These are phyloP conservation scores for Tympanoctomys barrerae DNA, from an alignment of 2,797 vertebrate genomes.

Conservation along the genomic window DNA sequence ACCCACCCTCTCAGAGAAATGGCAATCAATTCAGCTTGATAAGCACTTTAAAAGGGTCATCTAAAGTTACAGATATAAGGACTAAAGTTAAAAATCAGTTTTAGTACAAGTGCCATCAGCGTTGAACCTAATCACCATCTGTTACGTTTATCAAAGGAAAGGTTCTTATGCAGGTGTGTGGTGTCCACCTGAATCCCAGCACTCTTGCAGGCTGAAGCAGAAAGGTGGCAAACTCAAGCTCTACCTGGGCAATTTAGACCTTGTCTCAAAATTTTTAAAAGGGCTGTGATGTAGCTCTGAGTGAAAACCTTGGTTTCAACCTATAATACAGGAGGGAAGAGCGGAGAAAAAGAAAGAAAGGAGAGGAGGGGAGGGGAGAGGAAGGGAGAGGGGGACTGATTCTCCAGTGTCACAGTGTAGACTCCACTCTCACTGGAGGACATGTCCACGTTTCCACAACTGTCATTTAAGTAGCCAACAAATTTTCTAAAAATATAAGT, in stretches of 20 bases:
- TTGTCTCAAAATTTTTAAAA: neutral
- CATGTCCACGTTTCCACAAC: neutral
- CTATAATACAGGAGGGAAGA: neutral
- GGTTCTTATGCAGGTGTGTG: neutral
- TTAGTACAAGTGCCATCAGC: neutral
- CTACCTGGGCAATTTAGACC: neutral
- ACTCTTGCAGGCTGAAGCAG: neutral
- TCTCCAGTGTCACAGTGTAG: neutral
- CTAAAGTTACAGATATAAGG: neutral
- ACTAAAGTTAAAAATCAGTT: neutral
- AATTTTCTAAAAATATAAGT: constrained; percentile 46
- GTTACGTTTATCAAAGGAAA: neutral
- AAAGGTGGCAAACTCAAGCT: neutral
- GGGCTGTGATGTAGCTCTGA: neutral
- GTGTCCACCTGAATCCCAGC: neutral
- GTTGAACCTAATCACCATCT: neutral
- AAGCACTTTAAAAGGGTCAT: neutral
- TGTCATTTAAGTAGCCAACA: neutral
- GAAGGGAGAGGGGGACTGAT: neutral
- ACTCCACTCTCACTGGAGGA: neutral
- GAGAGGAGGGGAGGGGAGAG: neutral
- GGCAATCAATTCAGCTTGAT: neutral
- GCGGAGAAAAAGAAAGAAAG: neutral
- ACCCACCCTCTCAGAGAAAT: neutral
- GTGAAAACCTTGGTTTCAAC: neutral